Conservation (phyloP, 2,113 vertebrate genomes). For the Dendropsophus ebraccatus region DNA sequence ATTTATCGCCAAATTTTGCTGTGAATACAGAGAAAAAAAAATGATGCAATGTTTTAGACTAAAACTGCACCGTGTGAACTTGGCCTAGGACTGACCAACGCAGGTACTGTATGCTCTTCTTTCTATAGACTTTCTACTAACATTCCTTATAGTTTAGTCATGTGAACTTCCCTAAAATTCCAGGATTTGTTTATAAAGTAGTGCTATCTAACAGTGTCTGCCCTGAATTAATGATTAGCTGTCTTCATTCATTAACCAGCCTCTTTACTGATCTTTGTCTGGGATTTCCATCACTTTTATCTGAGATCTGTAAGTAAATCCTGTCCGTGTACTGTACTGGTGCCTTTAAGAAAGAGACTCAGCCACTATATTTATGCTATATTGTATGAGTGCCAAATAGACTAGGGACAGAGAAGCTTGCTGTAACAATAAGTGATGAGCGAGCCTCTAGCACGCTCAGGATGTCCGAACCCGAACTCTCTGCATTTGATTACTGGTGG, state of each 20-base stretch:
- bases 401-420: no score
- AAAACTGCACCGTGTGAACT: background rate
- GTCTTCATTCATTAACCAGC: background rate
- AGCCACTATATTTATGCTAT: no score
- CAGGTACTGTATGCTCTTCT: background rate
- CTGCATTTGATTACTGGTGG: no score
- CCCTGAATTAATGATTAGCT: conserved; percentile 3
- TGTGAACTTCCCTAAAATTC: conserved; percentile 19
- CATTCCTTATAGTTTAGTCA: background rate
- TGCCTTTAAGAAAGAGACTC: no score
- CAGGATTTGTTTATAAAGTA: background rate
- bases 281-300: background rate
- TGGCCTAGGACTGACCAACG: background rate
- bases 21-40: no score
- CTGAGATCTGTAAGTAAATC: background rate
- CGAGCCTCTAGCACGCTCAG: no score
- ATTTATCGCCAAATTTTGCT: no score
- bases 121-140: background rate
- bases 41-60: no score
- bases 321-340: background rate
- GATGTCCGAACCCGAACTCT: no score
- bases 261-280: conserved; percentile 6
- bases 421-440: no score
- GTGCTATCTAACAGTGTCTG: background rate
- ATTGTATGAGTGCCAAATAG: no score